phyloP scores from a whole-genome alignment of 2,113 vertebrate species.

The Entosphenus tridentatus region DNA sequence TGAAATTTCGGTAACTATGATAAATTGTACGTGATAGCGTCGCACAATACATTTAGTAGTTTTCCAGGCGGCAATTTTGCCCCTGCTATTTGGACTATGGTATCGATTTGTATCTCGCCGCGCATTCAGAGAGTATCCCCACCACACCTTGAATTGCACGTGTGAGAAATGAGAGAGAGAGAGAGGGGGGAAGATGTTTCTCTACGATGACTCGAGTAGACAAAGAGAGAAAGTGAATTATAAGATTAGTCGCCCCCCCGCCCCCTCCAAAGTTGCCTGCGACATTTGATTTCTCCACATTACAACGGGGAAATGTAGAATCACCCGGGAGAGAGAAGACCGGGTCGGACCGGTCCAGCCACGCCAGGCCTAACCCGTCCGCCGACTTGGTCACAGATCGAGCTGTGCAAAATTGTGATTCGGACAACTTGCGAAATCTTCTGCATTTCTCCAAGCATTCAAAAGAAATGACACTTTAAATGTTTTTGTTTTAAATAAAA shows the following conservation, averaged over 20 bases:
- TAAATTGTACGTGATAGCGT: not conserved
- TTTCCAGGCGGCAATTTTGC: not conserved
- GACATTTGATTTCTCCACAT: constrained; percentile 94
- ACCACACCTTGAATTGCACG: constrained; percentile 14
- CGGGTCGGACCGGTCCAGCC: too few relatives aligned
- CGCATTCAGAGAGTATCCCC: constrained; percentile 17
- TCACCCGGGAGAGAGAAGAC: too few relatives aligned
- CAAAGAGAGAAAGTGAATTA: not conserved
- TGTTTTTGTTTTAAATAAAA: too few relatives aligned
- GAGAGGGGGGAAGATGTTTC: not conserved
- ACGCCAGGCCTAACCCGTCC: too few relatives aligned
- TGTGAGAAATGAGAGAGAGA: constrained; percentile 3
- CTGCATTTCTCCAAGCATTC: too few relatives aligned
- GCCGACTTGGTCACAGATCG: too few relatives aligned
- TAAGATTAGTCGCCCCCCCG: constrained; percentile 16
- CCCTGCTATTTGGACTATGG: not conserved
- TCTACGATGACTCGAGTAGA: not conserved
- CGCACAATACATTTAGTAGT: constrained; percentile 1
- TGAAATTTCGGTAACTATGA: constrained; percentile 1
- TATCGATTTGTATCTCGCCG: constrained; percentile 1
- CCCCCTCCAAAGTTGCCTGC: constrained; percentile 50
- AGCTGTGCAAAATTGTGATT: too few relatives aligned
- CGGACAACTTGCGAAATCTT: too few relatives aligned
- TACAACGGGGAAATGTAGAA: too few relatives aligned
- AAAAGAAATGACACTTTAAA: too few relatives aligned